phyloP scores from a whole-genome alignment of 2,797 vertebrate species.

The Heteromormyrus szaboi region DNA sequence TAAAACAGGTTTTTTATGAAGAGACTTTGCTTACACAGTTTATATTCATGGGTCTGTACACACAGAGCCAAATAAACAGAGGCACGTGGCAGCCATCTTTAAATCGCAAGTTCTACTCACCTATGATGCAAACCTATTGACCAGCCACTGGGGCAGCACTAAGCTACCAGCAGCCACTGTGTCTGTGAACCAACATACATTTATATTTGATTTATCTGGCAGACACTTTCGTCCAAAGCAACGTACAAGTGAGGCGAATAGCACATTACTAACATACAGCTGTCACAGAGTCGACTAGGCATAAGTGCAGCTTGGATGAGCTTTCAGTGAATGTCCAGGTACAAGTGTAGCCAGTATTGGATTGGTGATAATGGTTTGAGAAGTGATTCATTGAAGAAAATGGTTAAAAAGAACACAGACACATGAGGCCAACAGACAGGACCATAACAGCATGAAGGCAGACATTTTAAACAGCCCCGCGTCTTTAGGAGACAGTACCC shows the following conservation, averaged over 20 bases:
- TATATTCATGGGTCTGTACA: background rate
- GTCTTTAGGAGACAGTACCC: no score
- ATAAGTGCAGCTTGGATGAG: background rate
- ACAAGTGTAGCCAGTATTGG: background rate
- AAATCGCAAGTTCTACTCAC: background rate
- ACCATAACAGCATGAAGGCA: background rate
- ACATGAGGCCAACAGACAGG: background rate
- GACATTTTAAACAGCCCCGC: background rate
- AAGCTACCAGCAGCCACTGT: background rate
- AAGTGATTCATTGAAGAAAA: background rate
- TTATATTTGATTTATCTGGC: background rate
- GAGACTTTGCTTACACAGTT: background rate
- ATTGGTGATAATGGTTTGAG: background rate
- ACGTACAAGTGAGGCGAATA: background rate
- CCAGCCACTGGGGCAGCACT: background rate
- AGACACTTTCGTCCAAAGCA: background rate
- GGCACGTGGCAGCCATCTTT: background rate
- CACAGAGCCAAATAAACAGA: background rate
- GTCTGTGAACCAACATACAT: background rate
- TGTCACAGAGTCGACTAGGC: background rate
- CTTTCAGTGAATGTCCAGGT: background rate
- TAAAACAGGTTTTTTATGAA: background rate
- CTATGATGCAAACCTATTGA: background rate
- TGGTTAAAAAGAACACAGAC: background rate
- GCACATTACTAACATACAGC: background rate